Evolutionary conservation across 2,888 invertebrate genomes (phyloP), one percentile per base, ranked within the genome.

Genomic region (Cephus pulcher): DNA sequence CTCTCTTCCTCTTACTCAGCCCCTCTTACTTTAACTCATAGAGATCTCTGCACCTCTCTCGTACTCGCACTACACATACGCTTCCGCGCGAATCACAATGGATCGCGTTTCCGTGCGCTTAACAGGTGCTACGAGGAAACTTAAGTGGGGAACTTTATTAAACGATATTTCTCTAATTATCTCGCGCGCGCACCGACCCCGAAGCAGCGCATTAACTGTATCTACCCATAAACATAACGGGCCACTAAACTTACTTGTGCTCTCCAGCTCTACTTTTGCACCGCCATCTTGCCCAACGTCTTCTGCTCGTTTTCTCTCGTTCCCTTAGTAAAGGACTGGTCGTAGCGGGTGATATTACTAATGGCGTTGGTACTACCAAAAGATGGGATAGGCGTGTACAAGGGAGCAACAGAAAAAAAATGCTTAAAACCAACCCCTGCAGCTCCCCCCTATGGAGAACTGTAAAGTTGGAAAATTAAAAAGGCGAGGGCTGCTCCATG

Each of bases 91-190:
- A 71, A 33, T 71, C 33, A 32, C 71, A 71, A 32, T 71, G 71
- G 15, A 71, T 71, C 71, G 71, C 33, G 12, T 71, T 71, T 33
- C 71, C 71, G 71, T 32, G 71, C 33, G 71, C 71, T 71, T 71
- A 71, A 71, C 71, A 71, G 71, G 71, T 71, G 71, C 71, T 71
- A 71, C 71, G 71, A 32, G 71, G 71, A 71, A 71, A 33, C 85
- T 85, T 81, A 79, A 84, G 83, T 80, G 78, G 82, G 83, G 79
- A 90, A 90, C 86, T 90, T 90, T 89, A 90, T 90, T 87, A 88
- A 89, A 86, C 88, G 88, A 90, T 90, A 90, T 90, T 90, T 90
- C 90, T 89, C 89, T 90, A 90, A 90, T 90, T 90, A 91, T 90
- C 90, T 88, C 84, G 81, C 80, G 79, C 79, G 35, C 73, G 68